phyloP scores from a whole-genome alignment of 1,140 invertebrate genomes.

The Zaprionus kolodkinae region DNA sequence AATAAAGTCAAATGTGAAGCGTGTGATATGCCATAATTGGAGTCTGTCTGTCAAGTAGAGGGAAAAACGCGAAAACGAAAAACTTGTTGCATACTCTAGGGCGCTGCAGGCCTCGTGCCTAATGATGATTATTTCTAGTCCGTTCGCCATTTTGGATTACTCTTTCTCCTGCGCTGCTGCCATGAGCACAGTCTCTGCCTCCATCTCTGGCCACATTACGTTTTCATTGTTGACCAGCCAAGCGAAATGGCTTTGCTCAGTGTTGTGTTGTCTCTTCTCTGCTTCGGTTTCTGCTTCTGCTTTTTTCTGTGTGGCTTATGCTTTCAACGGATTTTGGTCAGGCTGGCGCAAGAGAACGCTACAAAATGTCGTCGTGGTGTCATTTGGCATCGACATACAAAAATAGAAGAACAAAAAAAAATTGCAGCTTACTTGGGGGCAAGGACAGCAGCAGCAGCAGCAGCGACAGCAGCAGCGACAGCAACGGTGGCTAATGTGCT shows the following conservation, averaged over 20 bases:
- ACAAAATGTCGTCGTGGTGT: constrained; percentile 72
- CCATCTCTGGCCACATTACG: constrained; percentile 51
- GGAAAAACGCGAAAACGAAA: not conserved
- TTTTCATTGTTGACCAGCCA: constrained; percentile 81
- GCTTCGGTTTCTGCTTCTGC: no score
- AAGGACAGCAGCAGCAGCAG: constrained; percentile 6
- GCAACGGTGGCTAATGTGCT: constrained; percentile 69
- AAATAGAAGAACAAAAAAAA: not conserved
- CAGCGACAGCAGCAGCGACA: not conserved
- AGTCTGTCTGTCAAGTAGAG: constrained; percentile 11
- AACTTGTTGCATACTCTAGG: constrained; percentile 61
- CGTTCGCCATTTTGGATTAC: constrained; percentile 72
- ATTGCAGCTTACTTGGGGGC: constrained; percentile 43
- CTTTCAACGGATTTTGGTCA: constrained; percentile 78
- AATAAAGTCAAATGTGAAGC: constrained; percentile 27
- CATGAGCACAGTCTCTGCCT: not conserved
- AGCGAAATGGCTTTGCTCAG: constrained; percentile 65
- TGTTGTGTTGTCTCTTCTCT: constrained; percentile 26
- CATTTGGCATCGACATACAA: constrained; percentile 70
- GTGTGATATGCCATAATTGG: constrained; percentile 32
- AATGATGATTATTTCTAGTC: constrained; percentile 81
- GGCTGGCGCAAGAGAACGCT: constrained; percentile 57
- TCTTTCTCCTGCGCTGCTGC: constrained; percentile 61
- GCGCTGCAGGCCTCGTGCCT: constrained; percentile 28
- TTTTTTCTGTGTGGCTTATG: constrained; percentile 60